phyloP scores from a whole-genome alignment of 2,797 vertebrate species.

The Sebastes matsubarae region DNA sequence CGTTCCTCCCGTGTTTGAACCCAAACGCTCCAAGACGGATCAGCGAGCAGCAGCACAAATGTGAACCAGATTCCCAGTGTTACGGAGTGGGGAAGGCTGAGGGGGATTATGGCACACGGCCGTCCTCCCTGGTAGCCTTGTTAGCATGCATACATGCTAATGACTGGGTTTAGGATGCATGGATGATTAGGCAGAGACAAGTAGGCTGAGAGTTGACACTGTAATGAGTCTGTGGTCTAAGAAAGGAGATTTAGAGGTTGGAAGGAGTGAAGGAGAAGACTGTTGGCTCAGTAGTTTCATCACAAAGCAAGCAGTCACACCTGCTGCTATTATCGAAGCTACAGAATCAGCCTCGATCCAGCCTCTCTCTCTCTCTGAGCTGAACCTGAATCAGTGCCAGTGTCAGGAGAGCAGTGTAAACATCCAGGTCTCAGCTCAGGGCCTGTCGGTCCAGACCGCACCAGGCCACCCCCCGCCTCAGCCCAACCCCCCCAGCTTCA shows the following conservation, averaged over 20 bases:
- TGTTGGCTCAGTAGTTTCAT: background rate
- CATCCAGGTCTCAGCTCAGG: constrained; percentile 66
- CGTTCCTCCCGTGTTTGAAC: background rate
- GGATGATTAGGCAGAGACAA: constrained; percentile 45
- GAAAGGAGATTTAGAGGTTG: constrained; percentile 20
- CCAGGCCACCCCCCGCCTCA: constrained; percentile 25
- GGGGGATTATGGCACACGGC: constrained; percentile 39
- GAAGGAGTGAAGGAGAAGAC: background rate
- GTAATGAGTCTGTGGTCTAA: constrained; percentile 30
- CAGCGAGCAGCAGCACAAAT: constrained; percentile 37
- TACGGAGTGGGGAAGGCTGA: constrained; percentile 30
- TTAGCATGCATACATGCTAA: constrained; percentile 66
- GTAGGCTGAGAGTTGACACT: constrained; percentile 11
- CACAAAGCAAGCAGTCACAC: background rate
- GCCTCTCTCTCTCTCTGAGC: constrained; percentile 11
- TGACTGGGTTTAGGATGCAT: constrained; percentile 44
- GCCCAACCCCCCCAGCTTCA: constrained; percentile 14
- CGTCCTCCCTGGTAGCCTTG: constrained; percentile 38
- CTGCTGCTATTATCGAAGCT: background rate
- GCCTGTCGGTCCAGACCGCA: constrained; percentile 41
- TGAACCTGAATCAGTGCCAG: constrained; percentile 60
- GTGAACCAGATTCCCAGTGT: constrained; percentile 48
- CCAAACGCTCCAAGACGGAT: constrained; percentile 25
- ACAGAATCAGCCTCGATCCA: background rate
- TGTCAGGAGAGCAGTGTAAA: constrained; percentile 68